Conservation (phyloP, 2,113 vertebrate genomes). For the Australoheros scitulus region DNA sequence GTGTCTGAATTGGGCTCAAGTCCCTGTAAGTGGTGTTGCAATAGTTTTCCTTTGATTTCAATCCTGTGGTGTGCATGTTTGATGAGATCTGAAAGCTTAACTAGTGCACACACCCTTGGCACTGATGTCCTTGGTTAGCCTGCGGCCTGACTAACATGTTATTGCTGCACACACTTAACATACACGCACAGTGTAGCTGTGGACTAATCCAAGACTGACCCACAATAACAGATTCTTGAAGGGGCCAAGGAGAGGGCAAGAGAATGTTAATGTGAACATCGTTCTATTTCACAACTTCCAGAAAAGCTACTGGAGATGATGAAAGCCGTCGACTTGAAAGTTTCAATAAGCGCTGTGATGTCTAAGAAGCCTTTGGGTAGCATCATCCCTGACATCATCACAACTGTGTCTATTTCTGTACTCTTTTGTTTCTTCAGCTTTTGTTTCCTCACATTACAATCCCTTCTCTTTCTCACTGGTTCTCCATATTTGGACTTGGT, state of each 20-base stretch:
- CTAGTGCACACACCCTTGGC: conserved; percentile 55
- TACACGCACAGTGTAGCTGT: conserved; percentile 1
- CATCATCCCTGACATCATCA: conserved; percentile 45
- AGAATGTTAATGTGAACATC: neutral
- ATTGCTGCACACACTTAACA: conserved; percentile 6
- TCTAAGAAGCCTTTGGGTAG: neutral
- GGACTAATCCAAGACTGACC: neutral
- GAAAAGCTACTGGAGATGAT: neutral
- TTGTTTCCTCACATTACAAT: conserved; percentile 29
- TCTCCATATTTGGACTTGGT: conserved; percentile 63
- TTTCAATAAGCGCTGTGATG: neutral
- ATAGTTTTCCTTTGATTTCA: neutral
- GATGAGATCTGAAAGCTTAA: conserved; percentile 2
- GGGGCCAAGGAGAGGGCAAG: neutral
- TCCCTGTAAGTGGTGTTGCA: neutral
- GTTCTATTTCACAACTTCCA: neutral
- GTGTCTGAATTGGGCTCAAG: neutral
- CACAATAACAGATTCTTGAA: conserved; percentile 28
- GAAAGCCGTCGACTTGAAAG: neutral
- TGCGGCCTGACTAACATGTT: conserved; percentile 39
- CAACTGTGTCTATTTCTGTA: conserved; percentile 36
- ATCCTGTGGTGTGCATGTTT: neutral
- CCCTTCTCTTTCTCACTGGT: conserved; percentile 20
- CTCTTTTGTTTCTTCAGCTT: conserved; percentile 39
- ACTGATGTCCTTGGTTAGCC: conserved; percentile 36